These are phyloP conservation scores for Polydesmus complanatus DNA, from an alignment of 2,888 invertebrate genomes.

Conservation along the genomic window DNA sequence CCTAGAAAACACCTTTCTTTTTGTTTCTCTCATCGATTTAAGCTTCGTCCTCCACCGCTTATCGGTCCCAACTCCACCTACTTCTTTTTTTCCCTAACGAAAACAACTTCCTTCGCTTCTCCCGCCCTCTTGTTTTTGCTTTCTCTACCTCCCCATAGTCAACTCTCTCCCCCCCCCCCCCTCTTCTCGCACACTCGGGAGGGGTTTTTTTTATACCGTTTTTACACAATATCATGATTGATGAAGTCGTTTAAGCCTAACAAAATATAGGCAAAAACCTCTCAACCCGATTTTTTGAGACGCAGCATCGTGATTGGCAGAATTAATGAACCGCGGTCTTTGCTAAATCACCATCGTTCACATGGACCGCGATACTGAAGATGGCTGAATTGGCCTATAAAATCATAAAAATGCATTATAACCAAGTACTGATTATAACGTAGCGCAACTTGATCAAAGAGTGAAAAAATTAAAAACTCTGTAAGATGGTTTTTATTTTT, in stretches of 20 bases:
- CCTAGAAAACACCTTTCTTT: not conserved
- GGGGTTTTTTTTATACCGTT: not conserved
- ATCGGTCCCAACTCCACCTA: not conserved
- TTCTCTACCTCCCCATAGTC: not conserved
- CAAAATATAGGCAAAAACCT: not conserved
- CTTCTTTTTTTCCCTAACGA: not conserved
- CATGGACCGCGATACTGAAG: not conserved
- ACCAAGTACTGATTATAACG: too few species aligned
- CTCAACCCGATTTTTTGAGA: not conserved
- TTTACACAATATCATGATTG: not conserved
- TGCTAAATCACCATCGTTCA: not conserved
- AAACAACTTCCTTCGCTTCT: not conserved
- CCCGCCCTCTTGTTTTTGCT: not conserved
- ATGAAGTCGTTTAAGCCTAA: not conserved
- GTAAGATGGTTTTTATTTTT: not conserved
- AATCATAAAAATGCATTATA: too few species aligned
- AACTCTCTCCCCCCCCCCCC: not conserved
- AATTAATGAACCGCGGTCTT: not conserved
- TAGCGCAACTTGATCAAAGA: not conserved
- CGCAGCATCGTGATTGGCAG: not conserved
- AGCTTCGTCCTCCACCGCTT: not conserved
- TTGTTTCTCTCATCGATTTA: not conserved
- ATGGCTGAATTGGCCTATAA: not conserved
- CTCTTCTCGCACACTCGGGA: not conserved
- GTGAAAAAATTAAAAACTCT: too few species aligned